Evolutionary conservation across 2,113 vertebrate species (phyloP), one percentile per base, ranked within the genome.

Genomic region (Equus quagga): DNA sequence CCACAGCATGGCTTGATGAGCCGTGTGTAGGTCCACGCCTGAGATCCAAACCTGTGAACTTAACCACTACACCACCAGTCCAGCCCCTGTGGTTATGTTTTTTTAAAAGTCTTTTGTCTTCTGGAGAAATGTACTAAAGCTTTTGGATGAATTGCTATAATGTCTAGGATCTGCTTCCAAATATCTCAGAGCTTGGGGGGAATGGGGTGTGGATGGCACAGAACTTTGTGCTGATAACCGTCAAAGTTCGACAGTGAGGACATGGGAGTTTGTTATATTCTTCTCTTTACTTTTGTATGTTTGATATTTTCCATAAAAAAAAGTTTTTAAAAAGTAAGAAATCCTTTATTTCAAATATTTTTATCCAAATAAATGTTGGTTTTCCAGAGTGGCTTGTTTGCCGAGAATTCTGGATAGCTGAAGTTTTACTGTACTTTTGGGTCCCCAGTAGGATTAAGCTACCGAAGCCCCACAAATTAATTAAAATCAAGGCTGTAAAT

Each of bases 341-440:
- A 58, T 1, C 12, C 64, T 76, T 24, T 80, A 76, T 33, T 65
- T 85, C 62, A 94, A 82, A 44, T 95, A 44, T 87, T 82, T 91
- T 89, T 54, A 89, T 81, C 36, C 67, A 89, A 78, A 70, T 62
- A 91, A 80, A 89, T 26, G 70, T 81, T 82, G 8, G 24, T 89
- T 94, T 97, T 87, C 60, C 33, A 51, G 28, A 73, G 67, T 24
- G 49, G 56, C 46, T 67, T n/a, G 7, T 54, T 92, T 14, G 21
- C 69, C 41, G 54, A 73, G 88, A 28, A 92, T 58, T 87, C 67
- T 79, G n/a, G 96, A 17, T 19, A 41, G 26, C 76, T 60, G 72
- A 65, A 67, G 18, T 83, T 79, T 60, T 19, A 70, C 60, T 72
- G 36, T 56, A 24, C n/a, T 92, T 60, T 46, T 62, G 60, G 79